These are phyloP conservation scores for Drosophila ananassae DNA, from an alignment of 1,140 invertebrate species.

Conservation along the genomic window DNA sequence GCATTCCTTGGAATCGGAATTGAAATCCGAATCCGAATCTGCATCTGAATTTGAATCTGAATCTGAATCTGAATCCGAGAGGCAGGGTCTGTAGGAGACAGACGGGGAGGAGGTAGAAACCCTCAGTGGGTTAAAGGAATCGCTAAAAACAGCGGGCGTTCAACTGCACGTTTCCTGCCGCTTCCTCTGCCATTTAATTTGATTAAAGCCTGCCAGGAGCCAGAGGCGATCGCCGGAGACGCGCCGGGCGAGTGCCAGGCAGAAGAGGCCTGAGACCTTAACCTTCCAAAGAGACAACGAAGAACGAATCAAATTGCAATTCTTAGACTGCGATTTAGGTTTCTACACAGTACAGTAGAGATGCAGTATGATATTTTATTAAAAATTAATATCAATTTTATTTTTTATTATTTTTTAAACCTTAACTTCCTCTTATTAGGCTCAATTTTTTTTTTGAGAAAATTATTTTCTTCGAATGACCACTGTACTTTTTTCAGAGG, in stretches of 20 bases:
- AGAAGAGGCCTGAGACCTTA: constrained; percentile 15
- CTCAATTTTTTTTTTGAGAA: too few relatives aligned
- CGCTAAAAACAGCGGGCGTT: constrained; percentile 14
- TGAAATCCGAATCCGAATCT: constrained; percentile 17
- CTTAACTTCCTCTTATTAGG: too few relatives aligned
- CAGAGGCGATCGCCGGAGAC: too few relatives aligned
- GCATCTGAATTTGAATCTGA: constrained; percentile 24
- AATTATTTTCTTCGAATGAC: not conserved
- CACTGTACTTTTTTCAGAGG: not conserved
- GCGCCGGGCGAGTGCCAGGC: too few relatives aligned
- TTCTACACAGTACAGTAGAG: not conserved
- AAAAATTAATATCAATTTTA: too few relatives aligned
- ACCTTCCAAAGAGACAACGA: constrained; percentile 39
- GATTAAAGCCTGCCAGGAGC: constrained; percentile 32
- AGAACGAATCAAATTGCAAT: constrained; percentile 43
- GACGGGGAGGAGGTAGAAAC: not conserved
- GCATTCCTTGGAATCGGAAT: constrained; percentile 37
- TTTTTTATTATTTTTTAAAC: too few relatives aligned
- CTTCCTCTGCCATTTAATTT: constrained; percentile 26
- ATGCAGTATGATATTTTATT: too few relatives aligned
- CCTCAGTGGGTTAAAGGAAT: constrained; percentile 33
- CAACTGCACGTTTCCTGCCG: constrained; percentile 55
- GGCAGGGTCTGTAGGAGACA: too few relatives aligned
- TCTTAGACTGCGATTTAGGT: constrained; percentile 7
- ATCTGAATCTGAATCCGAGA: too few relatives aligned